Evolutionary conservation across 1,140 invertebrate species (phyloP).

Genomic region (Aphidius ervi): DNA sequence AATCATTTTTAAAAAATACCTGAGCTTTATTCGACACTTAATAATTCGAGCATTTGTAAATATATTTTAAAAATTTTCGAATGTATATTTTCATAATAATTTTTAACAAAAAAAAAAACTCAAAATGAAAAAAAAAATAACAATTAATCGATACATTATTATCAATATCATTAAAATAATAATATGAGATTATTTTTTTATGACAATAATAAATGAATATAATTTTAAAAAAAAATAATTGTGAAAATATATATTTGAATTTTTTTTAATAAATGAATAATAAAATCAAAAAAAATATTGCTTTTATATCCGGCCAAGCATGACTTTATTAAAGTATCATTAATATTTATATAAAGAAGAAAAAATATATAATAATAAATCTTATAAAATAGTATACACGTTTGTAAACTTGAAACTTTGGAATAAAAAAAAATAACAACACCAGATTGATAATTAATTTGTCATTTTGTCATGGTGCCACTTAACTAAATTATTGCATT

Average conservation of each 20-base stretch:
- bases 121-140: background rate
- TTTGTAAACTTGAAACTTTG: constrained; percentile 14
- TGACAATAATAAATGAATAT: constrained; percentile 1
- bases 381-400: background rate
- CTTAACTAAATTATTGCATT: constrained; percentile 42
- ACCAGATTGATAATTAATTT: constrained; percentile 1
- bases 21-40: too few species aligned
- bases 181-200: background rate
- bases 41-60: too few species aligned
- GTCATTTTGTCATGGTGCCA: constrained; percentile 25
- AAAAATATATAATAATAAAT: constrained; percentile 3
- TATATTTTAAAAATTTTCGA: too few species aligned
- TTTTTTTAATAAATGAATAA: background rate
- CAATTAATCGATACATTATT: background rate
- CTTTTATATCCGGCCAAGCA: constrained; percentile 31
- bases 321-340: constrained; percentile 4
- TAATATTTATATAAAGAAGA: background rate
- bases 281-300: constrained; percentile 24
- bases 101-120: too few species aligned
- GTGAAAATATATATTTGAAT: constrained; percentile 6
- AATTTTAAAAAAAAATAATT: constrained; percentile 1
- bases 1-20: too few species aligned
- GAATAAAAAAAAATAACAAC: constrained; percentile 12
- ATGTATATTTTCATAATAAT: too few species aligned
- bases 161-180: too few species aligned